These are phyloP conservation scores for Anolis carolinensis DNA, from an alignment of 2,113 vertebrate genomes.

Conservation along the genomic window DNA sequence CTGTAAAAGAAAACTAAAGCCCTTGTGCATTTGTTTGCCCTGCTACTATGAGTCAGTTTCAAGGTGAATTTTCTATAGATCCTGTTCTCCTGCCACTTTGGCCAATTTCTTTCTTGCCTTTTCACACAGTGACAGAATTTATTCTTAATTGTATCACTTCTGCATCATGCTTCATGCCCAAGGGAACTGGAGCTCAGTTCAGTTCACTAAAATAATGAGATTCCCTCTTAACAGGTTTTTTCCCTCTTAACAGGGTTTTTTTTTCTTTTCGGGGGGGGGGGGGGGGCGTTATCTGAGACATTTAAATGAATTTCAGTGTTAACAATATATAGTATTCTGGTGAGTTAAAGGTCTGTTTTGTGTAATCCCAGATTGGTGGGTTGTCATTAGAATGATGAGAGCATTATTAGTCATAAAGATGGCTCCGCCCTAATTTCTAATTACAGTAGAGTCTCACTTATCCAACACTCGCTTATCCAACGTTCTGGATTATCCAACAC, in stretches of 20 bases:
- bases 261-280: too few species aligned
- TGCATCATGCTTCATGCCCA: slow-evolving; percentile 7
- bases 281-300: background rate
- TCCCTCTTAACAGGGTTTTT: background rate
- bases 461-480: too few species aligned
- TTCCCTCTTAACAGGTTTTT: background rate
- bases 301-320: background rate
- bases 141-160: slow-evolving; percentile 30
- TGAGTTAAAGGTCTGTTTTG: background rate
- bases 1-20: slow-evolving; percentile 29
- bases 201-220: background rate
- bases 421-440: too few species aligned
- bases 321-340: background rate
- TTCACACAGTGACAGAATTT: slow-evolving; percentile 32
- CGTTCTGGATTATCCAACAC: too few species aligned
- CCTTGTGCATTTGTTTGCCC: slow-evolving; percentile 27
- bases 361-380: background rate
- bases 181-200: slow-evolving; percentile 10
- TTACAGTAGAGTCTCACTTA: too few species aligned
- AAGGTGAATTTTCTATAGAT: slow-evolving; percentile 24
- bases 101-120: slow-evolving; percentile 36
- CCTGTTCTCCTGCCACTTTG: slow-evolving; percentile 42
- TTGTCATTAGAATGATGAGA: background rate
- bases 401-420: background rate
- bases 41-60: slow-evolving; percentile 52